Evolutionary conservation across 2,888 invertebrate genomes (phyloP).

Genomic region (Ischnura elegans): DNA sequence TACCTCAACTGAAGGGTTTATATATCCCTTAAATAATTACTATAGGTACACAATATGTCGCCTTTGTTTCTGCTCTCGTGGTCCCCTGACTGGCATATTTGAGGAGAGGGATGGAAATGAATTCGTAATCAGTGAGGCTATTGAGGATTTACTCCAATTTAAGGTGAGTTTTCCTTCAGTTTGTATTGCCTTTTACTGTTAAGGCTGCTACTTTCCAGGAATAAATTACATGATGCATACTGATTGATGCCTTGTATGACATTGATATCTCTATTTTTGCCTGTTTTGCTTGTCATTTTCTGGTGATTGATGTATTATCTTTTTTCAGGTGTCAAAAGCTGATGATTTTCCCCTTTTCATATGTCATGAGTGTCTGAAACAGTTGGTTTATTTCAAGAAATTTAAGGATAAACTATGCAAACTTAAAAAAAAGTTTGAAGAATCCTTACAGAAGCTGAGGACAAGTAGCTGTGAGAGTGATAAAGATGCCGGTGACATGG

Average conservation of each 20-base stretch:
- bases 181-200: background rate
- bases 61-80: background rate
- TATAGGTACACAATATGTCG: background rate
- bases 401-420: background rate
- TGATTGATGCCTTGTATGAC: too few species aligned
- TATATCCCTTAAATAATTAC: background rate
- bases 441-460: background rate
- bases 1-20: background rate
- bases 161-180: background rate
- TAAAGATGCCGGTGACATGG: background rate
- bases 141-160: background rate
- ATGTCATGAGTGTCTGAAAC: background rate
- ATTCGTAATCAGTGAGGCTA: background rate
- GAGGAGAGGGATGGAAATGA: background rate
- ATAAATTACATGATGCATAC: too few species aligned
- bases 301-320: background rate
- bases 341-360: background rate
- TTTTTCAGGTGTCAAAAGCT: constrained; percentile 6
- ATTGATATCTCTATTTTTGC: too few species aligned
- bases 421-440: background rate
- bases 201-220: too few species aligned
- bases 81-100: background rate
- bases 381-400: background rate
- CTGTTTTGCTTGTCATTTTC: too few species aligned
- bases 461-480: background rate